Evolutionary conservation across 2,113 vertebrate genomes (phyloP).

Genomic region (Symphodus melops): DNA sequence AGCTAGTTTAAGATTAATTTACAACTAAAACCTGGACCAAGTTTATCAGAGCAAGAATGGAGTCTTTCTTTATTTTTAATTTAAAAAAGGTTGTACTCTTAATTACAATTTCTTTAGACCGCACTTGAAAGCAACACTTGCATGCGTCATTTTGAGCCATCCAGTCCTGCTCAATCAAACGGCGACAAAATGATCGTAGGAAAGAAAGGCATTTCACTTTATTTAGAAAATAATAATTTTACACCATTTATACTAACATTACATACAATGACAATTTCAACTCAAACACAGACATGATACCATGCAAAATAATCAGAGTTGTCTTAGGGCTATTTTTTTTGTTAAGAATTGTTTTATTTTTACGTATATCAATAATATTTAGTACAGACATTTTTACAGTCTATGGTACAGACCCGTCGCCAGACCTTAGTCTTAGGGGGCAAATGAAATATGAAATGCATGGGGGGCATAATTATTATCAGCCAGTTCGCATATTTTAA

Average conservation of each 20-base stretch:
- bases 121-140: conserved; percentile 34
- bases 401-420: too few species aligned
- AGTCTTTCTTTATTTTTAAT: not conserved
- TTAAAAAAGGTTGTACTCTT: rapidly evolving
- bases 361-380: not conserved
- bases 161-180: conserved; percentile 62
- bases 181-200: conserved; percentile 4
- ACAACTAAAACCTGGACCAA: too few species aligned
- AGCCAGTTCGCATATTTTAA: too few species aligned
- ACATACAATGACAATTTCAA: not conserved
- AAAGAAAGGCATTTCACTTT: not conserved
- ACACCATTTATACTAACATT: not conserved
- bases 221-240: conserved; percentile 1
- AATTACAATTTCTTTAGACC: not conserved
- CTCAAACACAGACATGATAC: not conserved
- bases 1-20: too few species aligned
- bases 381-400: too few species aligned
- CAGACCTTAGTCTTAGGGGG: too few species aligned
- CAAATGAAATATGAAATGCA: too few species aligned
- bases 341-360: not conserved
- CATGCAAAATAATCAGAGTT: not conserved
- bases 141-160: conserved; percentile 12
- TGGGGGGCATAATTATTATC: too few species aligned
- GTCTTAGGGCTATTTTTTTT: not conserved
- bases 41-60: not conserved